Conservation (phyloP, 2,797 vertebrate species). For the Silurus aristotelis region DNA sequence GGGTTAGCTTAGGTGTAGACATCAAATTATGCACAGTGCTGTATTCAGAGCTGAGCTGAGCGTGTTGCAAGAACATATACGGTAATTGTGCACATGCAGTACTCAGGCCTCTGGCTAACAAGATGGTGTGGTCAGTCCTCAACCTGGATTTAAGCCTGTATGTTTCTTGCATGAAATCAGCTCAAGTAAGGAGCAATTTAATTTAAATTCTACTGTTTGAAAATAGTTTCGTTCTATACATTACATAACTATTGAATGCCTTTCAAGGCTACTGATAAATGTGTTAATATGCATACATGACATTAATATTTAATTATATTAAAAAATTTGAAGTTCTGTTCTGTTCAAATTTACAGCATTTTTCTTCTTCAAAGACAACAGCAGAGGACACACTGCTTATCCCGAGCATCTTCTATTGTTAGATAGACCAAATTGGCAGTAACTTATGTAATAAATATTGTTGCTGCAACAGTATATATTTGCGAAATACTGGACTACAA, state of each 20-base stretch:
- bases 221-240: too few relatives aligned
- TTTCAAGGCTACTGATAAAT: neutral
- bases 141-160: neutral
- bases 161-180: neutral
- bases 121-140: neutral
- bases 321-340: too few relatives aligned
- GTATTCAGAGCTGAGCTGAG: constrained; percentile 7
- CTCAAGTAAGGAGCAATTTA: neutral
- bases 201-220: neutral
- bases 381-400: neutral
- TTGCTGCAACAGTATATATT: too few relatives aligned
- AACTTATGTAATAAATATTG: too few relatives aligned
- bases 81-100: neutral
- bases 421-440: too few relatives aligned
- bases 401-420: too few relatives aligned
- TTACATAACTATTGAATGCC: neutral
- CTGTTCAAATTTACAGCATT: neutral
- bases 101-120: neutral
- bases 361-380: neutral
- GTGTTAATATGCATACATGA: neutral
- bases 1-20: constrained; percentile 25
- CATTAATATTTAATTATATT: neutral
- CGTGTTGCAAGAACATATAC: neutral
- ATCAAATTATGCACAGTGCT: neutral
- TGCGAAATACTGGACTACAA: too few relatives aligned